Evolutionary conservation across 1,140 invertebrate genomes (phyloP), one percentile per base, ranked within the genome.

Genomic region (Drosophila navojoa): DNA sequence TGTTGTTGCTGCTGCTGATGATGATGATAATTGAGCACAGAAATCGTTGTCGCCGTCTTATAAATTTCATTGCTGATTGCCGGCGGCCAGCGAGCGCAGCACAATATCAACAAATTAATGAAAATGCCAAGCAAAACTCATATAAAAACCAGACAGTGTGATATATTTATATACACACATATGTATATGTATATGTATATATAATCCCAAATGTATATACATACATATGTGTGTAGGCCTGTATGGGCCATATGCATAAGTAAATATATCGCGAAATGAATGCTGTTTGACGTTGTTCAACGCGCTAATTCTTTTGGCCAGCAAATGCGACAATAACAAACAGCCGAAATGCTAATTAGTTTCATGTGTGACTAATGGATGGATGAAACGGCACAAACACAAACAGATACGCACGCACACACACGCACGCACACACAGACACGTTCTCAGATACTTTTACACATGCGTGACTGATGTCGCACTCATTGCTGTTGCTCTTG

Each of bases 281-380:
- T 84, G 74, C 69, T 71, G 81, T 66, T 84, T 79, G 72, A 82
- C 76, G 84, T 63, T 67, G 76, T 75, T 86, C 62, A 58, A 69
- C 79, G 84, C 84, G 84, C 84, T 84, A 89, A 89, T 89, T 89
- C 84, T 77, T 89, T 89, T 87, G 82, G 76, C 84, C 81, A 86
- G 81, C 81, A 84, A 87, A 87, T 79, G 85, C 85, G 85, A 89
- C 85, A 90, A 90, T 90, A 90, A 85, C 85, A 89, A 85, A 89
- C 85, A 89, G 77, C 73, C 80, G 81, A 90, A 89, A 89, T 90
- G 87, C 87, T 90, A 90, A 90, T 90, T 90, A 90, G 87, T 90
- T 90, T 90, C 87, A 90, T 90, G 87, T 90, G 85, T 90, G 87
- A 90, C 87, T 90, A 90, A 90, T 90, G 87, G 81, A 82, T 76